Evolutionary conservation across 1,140 invertebrate species (phyloP).

Genomic region (Drosophila truncata): DNA sequence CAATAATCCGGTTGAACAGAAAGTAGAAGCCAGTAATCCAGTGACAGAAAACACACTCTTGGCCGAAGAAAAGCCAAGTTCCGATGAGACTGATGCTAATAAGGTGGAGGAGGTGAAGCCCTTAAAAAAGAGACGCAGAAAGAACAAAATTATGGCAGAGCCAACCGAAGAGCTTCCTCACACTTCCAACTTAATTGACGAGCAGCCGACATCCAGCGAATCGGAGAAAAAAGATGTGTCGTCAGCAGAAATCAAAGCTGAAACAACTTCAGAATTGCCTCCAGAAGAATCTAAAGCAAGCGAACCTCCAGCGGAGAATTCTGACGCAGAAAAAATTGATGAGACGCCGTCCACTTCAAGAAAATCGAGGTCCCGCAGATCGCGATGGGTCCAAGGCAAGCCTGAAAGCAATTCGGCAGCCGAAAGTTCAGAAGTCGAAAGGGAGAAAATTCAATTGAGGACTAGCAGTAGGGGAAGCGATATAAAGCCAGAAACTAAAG

Average conservation of each 20-base stretch:
- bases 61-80: background rate
- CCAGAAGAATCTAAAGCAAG: background rate
- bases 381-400: background rate
- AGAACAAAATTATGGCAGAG: background rate
- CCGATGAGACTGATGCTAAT: slow-evolving; percentile 9
- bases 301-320: background rate
- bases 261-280: background rate
- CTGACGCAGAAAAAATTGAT: background rate
- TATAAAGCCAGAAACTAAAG: background rate
- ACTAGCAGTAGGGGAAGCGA: background rate
- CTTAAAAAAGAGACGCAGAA: background rate
- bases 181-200: slow-evolving; percentile 5
- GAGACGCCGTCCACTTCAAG: slow-evolving; percentile 3
- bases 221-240: background rate
- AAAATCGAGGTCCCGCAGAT: slow-evolving; percentile 7
- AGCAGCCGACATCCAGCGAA: slow-evolving; percentile 6
- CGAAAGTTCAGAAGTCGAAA: background rate
- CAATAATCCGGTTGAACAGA: no score
- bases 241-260: background rate
- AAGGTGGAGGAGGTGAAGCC: background rate
- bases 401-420: background rate
- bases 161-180: background rate
- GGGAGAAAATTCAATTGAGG: background rate
- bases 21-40: background rate
- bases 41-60: background rate